Evolutionary conservation across 64 coral and sea anemone species (phyloP).

Genomic region (Stichodactyla mertensii): DNA sequence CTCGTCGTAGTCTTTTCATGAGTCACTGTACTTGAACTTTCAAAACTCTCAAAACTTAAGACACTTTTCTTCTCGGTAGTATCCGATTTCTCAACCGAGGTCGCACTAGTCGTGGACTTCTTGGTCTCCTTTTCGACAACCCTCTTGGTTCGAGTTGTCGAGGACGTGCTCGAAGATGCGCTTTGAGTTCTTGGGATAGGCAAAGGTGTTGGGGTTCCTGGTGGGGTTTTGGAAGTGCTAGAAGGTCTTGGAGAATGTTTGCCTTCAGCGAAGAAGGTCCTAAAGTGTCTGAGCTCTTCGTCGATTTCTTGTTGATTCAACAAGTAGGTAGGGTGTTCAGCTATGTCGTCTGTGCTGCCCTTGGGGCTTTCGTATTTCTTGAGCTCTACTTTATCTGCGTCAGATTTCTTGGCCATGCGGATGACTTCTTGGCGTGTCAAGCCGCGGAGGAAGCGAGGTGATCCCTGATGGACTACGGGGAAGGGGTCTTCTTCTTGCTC

Average conservation of each 20-base stretch:
- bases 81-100: constrained; percentile 10
- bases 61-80: not conserved
- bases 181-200: not conserved
- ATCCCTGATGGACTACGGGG: not conserved
- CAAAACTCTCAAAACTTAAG: constrained; percentile 4
- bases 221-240: constrained; percentile 11
- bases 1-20: not conserved
- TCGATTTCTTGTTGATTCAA: constrained; percentile 79
- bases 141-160: not conserved
- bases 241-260: constrained; percentile 13
- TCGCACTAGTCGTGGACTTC: not conserved
- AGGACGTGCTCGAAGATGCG: constrained; percentile 4
- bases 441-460: constrained; percentile 39
- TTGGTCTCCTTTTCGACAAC: not conserved
- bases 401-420: constrained; percentile 91
- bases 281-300: constrained; percentile 78
- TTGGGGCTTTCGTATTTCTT: constrained; percentile 58
- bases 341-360: constrained; percentile 56
- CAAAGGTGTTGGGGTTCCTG: constrained; percentile 2
- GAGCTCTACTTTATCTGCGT: constrained; percentile 61
- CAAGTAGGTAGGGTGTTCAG: constrained; percentile 42
- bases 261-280: constrained; percentile 68
- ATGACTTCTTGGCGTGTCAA: constrained; percentile 82
- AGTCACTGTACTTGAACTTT: not conserved
- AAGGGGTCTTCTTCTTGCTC: constrained; percentile 14